Evolutionary conservation across 23 tunicate genomes (phyloP), one percentile per base, ranked within the genome.

Genomic region (Styela clava): DNA sequence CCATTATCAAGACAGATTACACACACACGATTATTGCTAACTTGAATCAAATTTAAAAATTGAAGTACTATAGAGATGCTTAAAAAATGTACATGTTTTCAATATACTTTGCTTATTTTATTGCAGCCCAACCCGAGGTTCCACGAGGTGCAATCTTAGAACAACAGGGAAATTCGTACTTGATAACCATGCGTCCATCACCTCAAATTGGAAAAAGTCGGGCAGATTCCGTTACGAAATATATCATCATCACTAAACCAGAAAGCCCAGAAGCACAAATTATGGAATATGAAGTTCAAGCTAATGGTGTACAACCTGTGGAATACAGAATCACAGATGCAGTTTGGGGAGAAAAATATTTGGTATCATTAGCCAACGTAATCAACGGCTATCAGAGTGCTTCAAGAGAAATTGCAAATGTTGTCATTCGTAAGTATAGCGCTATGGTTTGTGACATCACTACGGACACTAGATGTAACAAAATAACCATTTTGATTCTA

Each of bases 341-440:
- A 79, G 64, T 67, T 24, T 80, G 73, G 61, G 90, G 90, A 29
- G 81, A 79, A 63, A 32, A n/a, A 22, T 86, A 86, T 62, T 61
- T 24, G 25, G 85, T 86, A 1, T 44, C 36, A 30, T 30, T 65
- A 31, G 61, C 63, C 3, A 37, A 63, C 35, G 51, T 61, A 1
- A 52, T 86, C 32, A 56, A 68, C 28, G 79, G 79, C 2, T 74
- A 63, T 1, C 70, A 72, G 24, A 69, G 90, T 31, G 73, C 24
- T 31, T 25, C 24, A 16, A 32, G 23, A 2, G 23, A 52, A 3
- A 26, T 79, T 35, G 90, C 73, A 21, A 33, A 27, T 16, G 37
- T 86, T 71, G 74, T 61, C 2, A 80, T 86, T 30, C 84, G 90
- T 86, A 79, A 79, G 90, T 85, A 62, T 44, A 33, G n/a, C n/a